Percentiles rank a stretch among this genome's conserved stretches.
Conservation (phyloP, 1,140 invertebrate genomes). For the Leptinotarsa undecemlineata region DNA sequence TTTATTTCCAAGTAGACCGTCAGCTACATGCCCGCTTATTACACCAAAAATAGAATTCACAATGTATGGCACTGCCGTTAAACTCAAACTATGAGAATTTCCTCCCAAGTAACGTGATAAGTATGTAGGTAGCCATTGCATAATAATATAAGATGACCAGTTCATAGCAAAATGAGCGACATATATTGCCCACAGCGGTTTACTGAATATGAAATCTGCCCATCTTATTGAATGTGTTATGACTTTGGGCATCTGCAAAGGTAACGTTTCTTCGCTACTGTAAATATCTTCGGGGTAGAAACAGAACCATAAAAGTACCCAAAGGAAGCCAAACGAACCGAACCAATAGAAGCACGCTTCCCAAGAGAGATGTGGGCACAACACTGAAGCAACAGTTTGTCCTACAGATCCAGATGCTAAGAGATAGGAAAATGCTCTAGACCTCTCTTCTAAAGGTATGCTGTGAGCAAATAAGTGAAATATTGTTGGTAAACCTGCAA, state of each 20-base stretch:
- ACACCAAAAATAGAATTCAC: constrained; percentile 77
- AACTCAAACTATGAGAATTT: constrained; percentile 73
- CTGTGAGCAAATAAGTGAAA: constrained; percentile 79
- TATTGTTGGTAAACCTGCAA: constrained; percentile 74
- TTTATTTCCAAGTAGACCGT: constrained; percentile 63
- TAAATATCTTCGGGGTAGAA: constrained; percentile 63
- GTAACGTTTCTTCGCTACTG: constrained; percentile 66
- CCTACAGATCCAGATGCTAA: constrained; percentile 76
- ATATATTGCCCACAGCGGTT: constrained; percentile 79
- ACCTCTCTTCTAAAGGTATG: constrained; percentile 75
- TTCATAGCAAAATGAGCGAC: constrained; percentile 84
- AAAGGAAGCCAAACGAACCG: constrained; percentile 71
- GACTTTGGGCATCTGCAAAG: constrained; percentile 69
- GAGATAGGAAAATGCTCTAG: constrained; percentile 76
- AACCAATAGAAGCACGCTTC: constrained; percentile 74
- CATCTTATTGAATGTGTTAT: constrained; percentile 60
- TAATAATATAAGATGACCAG: constrained; percentile 83
- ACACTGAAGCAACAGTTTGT: constrained; percentile 76
- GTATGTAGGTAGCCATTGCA: constrained; percentile 84
- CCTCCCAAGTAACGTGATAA: constrained; percentile 69
- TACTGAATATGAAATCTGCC: constrained; percentile 71
- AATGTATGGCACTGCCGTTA: constrained; percentile 78
- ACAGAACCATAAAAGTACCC: constrained; percentile 70
- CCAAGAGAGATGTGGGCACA: constrained; percentile 71
- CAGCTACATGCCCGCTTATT: constrained; percentile 75